phyloP scores from a whole-genome alignment of 2,888 invertebrate species.

The Rapana venosa region DNA sequence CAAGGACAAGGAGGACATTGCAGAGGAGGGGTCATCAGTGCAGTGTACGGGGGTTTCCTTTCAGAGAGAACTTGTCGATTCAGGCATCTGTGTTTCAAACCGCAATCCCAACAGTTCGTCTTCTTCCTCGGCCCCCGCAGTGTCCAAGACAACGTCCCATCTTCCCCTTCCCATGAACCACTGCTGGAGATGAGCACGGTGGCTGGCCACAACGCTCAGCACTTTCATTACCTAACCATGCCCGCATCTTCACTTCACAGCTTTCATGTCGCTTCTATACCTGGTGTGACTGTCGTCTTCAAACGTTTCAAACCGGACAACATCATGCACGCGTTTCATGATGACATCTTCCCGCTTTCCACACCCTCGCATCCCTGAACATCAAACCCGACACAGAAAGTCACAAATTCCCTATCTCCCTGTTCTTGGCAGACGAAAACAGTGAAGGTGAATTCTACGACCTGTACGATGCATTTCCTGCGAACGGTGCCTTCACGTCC shows the following conservation, averaged over 20 bases:
- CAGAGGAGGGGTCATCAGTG: not conserved
- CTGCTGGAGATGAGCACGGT: constrained; percentile 76
- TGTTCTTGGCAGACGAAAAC: constrained; percentile 75
- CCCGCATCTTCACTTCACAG: constrained; percentile 59
- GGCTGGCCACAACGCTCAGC: constrained; percentile 75
- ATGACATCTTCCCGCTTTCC: constrained; percentile 80
- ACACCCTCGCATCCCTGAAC: constrained; percentile 71
- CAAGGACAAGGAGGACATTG: not conserved
- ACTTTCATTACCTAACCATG: constrained; percentile 72
- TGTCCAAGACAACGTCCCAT: constrained; percentile 63
- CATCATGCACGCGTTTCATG: constrained; percentile 81
- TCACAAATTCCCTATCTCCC: constrained; percentile 24
- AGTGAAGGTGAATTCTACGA: constrained; percentile 66
- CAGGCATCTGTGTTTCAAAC: constrained; percentile 78
- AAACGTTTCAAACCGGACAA: constrained; percentile 80
- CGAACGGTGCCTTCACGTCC: constrained; percentile 59
- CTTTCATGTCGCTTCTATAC: constrained; percentile 60
- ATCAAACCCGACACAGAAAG: constrained; percentile 25
- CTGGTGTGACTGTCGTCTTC: constrained; percentile 70
- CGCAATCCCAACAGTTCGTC: constrained; percentile 74
- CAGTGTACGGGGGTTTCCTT: not conserved
- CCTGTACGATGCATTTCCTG: constrained; percentile 76
- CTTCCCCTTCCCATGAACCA: constrained; percentile 64
- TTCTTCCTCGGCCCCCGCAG: constrained; percentile 75
- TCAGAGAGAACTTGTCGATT: constrained; percentile 72